phyloP scores from a whole-genome alignment of 2,113 vertebrate species.

The Hippocampus barbouri region DNA sequence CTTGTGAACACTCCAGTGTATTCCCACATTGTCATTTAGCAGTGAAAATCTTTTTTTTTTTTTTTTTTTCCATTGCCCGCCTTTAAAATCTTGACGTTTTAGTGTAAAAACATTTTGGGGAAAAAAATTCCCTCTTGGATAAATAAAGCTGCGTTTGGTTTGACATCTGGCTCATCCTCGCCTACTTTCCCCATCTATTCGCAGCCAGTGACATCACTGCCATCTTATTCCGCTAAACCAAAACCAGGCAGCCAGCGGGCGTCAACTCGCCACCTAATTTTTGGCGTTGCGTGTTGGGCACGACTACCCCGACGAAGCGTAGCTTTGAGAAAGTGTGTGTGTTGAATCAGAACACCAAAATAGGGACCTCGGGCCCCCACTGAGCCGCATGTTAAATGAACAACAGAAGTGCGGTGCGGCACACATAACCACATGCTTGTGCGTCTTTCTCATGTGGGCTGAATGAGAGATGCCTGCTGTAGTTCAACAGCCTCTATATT shows the following conservation, averaged over 20 bases:
- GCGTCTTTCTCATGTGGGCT: slow-evolving; percentile 30
- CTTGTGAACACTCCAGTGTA: neutral
- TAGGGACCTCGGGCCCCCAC: slow-evolving; percentile 1
- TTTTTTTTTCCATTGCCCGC: neutral
- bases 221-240: slow-evolving; percentile 41
- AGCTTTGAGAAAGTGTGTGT: slow-evolving; percentile 25
- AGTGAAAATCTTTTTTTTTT: neutral
- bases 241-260: slow-evolving; percentile 42
- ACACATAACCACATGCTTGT: slow-evolving; percentile 15
- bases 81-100: neutral
- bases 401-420: slow-evolving; percentile 18
- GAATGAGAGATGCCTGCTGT: neutral
- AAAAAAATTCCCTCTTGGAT: slow-evolving; percentile 7
- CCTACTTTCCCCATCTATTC: slow-evolving; percentile 48
- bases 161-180: slow-evolving; percentile 13
- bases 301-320: slow-evolving; percentile 38
- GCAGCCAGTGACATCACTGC: slow-evolving; percentile 45
- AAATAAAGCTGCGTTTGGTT: slow-evolving; percentile 17
- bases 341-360: slow-evolving; percentile 40
- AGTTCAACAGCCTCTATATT: neutral
- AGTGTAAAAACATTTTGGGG: neutral
- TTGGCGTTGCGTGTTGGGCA: slow-evolving; percentile 37
- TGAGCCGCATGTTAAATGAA: slow-evolving; percentile 20
- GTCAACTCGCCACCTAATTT: slow-evolving; percentile 42
- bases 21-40: neutral